Evolutionary conservation across 2,113 vertebrate species (phyloP).

Genomic region (Cariama cristata): DNA sequence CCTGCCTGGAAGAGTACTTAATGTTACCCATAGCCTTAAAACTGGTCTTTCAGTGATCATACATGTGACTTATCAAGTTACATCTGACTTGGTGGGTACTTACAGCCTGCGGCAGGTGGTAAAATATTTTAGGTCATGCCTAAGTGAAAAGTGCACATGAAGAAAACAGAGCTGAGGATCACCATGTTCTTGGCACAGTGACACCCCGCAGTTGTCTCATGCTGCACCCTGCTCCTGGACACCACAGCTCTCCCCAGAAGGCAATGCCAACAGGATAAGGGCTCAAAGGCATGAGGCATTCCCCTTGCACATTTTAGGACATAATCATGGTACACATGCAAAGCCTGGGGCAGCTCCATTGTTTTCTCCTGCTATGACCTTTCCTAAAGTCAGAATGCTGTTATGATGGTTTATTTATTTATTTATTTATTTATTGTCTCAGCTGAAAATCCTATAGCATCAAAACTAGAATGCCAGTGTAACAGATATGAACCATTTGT

Average conservation of each 20-base stretch:
- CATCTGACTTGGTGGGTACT: not conserved
- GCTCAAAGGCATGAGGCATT: not conserved
- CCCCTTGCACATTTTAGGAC: not conserved
- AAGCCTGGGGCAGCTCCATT: not conserved
- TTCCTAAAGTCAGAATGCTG: not conserved
- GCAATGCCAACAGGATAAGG: fast-evolving
- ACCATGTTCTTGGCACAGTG: not conserved
- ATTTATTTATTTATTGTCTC: not conserved
- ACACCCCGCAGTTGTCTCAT: not conserved
- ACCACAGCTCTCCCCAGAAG: not conserved
- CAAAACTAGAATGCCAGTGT: not conserved
- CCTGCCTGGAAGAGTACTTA: not conserved
- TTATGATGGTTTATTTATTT: not conserved
- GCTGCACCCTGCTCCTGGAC: not conserved
- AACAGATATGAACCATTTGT: not conserved
- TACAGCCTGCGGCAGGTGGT: not conserved
- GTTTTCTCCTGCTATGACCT: not conserved
- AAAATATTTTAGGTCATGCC: not conserved
- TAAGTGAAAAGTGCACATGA: not conserved
- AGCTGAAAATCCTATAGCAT: not conserved
- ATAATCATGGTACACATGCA: fast-evolving
- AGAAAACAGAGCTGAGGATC: not conserved
- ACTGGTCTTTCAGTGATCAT: not conserved
- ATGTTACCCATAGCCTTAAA: not conserved
- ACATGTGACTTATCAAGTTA: not conserved